phyloP scores from a whole-genome alignment of 92 coral and sea anemone genomes.

The Palythoa grandis region DNA sequence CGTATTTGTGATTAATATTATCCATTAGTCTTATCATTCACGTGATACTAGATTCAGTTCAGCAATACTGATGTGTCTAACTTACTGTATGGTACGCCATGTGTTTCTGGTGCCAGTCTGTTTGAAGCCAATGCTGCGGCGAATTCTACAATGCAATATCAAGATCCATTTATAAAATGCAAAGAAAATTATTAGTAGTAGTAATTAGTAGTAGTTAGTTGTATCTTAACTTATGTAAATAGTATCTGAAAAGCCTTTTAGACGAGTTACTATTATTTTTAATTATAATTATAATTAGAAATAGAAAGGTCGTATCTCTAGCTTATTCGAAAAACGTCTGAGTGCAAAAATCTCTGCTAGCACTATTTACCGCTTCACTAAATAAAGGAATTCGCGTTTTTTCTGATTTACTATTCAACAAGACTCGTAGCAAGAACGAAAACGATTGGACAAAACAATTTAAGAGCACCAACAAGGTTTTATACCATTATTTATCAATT shows the following conservation, averaged over 20 bases:
- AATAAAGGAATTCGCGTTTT: not conserved
- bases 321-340: not conserved
- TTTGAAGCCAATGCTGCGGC: slow-evolving; percentile 91
- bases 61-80: not conserved
- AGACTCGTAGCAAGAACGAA: too few relatives aligned
- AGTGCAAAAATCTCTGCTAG: not conserved
- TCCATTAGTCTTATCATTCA: too few relatives aligned
- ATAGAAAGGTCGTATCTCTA: not conserved
- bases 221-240: too few relatives aligned
- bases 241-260: too few relatives aligned
- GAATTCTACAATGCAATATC: slow-evolving; percentile 64
- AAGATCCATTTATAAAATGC: not conserved
- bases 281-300: too few relatives aligned
- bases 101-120: slow-evolving; percentile 98
- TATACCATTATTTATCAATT: not conserved
- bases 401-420: too few relatives aligned
- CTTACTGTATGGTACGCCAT: slow-evolving; percentile 93
- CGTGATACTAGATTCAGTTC: too few relatives aligned
- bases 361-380: not conserved
- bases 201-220: too few relatives aligned
- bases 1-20: too few relatives aligned
- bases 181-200: too few relatives aligned
- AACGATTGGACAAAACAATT: too few relatives aligned
- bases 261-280: too few relatives aligned
- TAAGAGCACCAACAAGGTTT: not conserved